A percentile compares a stretch with the other conserved stretches of the same genome.
These are phyloP conservation scores for Macrosoma leucophasiata DNA, from an alignment of 2,888 invertebrate genomes.

Conservation along the genomic window DNA sequence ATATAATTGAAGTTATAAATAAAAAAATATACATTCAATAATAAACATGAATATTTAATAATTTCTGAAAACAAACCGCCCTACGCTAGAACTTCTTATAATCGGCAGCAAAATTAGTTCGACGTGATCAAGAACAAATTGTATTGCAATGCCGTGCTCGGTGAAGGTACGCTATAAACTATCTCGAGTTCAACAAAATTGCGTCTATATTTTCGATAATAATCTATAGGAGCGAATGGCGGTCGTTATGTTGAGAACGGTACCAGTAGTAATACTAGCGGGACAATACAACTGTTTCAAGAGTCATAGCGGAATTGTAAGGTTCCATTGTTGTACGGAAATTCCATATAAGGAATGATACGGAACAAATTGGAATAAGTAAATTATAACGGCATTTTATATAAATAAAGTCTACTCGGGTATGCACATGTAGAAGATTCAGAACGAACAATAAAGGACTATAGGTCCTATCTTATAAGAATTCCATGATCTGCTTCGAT, in stretches of 20 bases:
- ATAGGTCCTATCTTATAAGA: no score
- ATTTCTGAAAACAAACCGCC: no score
- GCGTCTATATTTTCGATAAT: conserved; percentile 46
- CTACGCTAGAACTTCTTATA: no score
- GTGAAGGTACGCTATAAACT: conserved; percentile 22
- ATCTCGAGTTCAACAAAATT: conserved; percentile 38
- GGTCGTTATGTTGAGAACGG: conserved; percentile 47
- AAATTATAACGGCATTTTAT: conserved; percentile 8
- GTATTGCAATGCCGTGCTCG: conserved; percentile 11
- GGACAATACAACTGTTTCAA: conserved; percentile 51
- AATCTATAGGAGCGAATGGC: conserved; percentile 44
- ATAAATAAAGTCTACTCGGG: no score
- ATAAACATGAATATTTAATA: no score
- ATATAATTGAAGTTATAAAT: no score
- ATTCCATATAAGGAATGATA: conserved; percentile 21
- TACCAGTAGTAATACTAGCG: conserved; percentile 56
- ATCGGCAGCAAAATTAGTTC: conserved; percentile 8
- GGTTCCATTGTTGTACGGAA: conserved; percentile 20
- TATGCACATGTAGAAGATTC: no score
- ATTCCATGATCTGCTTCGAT: no score
- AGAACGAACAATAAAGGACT: no score
- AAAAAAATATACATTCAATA: no score
- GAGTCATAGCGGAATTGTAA: conserved; percentile 34
- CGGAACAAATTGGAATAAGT: conserved; percentile 21
- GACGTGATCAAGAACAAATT: conserved; percentile 24